A percentile compares a stretch with the other conserved stretches of the same genome.
Conservation (phyloP, 2,797 vertebrate genomes). For the Malacoctenus gilli region DNA sequence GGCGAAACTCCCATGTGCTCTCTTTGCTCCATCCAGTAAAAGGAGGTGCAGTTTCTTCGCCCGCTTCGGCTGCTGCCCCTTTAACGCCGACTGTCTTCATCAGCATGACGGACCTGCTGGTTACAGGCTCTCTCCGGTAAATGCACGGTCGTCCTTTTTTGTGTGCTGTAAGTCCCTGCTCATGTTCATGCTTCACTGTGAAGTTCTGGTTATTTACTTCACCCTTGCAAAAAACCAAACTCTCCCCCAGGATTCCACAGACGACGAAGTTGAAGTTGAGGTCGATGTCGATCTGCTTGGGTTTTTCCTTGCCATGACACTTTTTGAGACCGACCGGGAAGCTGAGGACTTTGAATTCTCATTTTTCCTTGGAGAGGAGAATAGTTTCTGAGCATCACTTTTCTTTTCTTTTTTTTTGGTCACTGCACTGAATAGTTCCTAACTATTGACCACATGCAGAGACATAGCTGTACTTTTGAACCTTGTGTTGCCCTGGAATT, state of each 20-base stretch:
- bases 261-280: slow-evolving; percentile 57
- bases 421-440: slow-evolving; percentile 25
- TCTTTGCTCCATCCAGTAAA: slow-evolving; percentile 72
- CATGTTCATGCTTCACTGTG: no score
- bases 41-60: slow-evolving; percentile 86
- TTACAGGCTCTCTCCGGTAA: slow-evolving; percentile 59
- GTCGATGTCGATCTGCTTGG: slow-evolving; percentile 72
- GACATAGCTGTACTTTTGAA: slow-evolving; percentile 26
- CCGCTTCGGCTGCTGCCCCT: slow-evolving; percentile 83
- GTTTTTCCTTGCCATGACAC: slow-evolving; percentile 75
- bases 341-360: slow-evolving; percentile 42
- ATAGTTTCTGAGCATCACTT: slow-evolving; percentile 44
- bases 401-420: slow-evolving; percentile 8
- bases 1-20: background rate
- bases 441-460: background rate
- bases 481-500: slow-evolving; percentile 3
- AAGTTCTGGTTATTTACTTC: no score
- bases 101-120: slow-evolving; percentile 76
- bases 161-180: background rate
- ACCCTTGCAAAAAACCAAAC: no score
- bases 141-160: background rate
- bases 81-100: slow-evolving; percentile 89
- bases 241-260: slow-evolving; percentile 52
- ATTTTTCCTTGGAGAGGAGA: slow-evolving; percentile 52
- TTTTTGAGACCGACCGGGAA: slow-evolving; percentile 52